Evolutionary conservation across 2,113 vertebrate species (phyloP).

Genomic region (Corythoichthys intestinalis): DNA sequence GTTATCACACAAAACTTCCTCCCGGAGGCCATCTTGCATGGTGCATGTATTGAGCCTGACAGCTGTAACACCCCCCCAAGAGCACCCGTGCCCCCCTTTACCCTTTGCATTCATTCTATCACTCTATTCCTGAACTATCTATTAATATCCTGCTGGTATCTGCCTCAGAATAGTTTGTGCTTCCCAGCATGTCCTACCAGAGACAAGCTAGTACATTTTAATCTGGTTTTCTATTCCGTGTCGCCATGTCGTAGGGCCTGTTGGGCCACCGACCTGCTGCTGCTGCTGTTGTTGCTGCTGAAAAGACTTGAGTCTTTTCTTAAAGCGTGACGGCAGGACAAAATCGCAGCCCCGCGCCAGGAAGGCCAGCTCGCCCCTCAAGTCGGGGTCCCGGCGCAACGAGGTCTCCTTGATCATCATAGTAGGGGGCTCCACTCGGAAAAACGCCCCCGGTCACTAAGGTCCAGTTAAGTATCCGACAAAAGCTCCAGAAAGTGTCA

Average conservation of each 20-base stretch:
- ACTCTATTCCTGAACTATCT: conserved; percentile 83
- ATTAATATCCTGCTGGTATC: conserved; percentile 91
- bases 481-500: conserved; percentile 2
- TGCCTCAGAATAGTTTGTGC: conserved; percentile 85
- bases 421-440: conserved; percentile 61
- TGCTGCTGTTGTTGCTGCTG: conserved; percentile 97
- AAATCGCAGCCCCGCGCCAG: conserved; percentile 97
- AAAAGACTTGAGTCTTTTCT: conserved; percentile 96
- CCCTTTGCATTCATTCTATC: conserved; percentile 78
- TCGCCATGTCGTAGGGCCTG: not conserved
- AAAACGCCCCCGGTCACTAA: conserved; percentile 14
- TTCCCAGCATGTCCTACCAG: conserved; percentile 58
- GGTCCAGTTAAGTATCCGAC: not conserved
- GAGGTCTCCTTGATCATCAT: conserved; percentile 99
- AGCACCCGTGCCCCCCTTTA: conserved; percentile 35
- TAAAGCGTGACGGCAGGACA: conserved; percentile 96
- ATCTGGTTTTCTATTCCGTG: not conserved
- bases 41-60: conserved; percentile 61
- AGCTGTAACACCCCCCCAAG: conserved; percentile 60
- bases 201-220: not conserved
- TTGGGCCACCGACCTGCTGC: conserved; percentile 83
- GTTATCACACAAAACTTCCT: not conserved
- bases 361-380: conserved; percentile 96
- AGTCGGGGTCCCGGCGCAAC: conserved; percentile 91
- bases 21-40: conserved; percentile 5